Evolutionary conservation across 2,797 vertebrate genomes (phyloP), one percentile per base, ranked within the genome.

Genomic region (Pseudocheirus occidentalis): DNA sequence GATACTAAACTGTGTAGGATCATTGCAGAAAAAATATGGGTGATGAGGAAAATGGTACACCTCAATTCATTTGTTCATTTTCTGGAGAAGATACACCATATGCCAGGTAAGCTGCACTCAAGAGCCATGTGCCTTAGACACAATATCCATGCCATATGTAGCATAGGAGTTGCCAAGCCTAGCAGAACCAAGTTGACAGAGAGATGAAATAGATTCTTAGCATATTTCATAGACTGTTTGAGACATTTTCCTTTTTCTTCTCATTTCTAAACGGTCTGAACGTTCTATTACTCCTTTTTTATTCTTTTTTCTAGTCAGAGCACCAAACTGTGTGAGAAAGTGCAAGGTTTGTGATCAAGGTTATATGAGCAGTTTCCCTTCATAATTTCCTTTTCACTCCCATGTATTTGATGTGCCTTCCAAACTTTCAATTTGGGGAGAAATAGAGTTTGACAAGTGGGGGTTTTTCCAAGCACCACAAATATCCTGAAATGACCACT

Each of bases 151-250:
- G 58, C 34, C 93, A 0, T 0, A 29, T 90, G 93, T 59, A 62
- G 40, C 90, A 92, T 94, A 52, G 46, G 92, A 81, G 93, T 53
- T 66, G 66, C 87, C 66, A 92, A 34, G 21, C 57, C 46, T 46
- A 92, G 53, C 52, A 46, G 89, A 90, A 93, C 92, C 90, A 96
- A 93, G 95, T 94, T 28, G 92, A 62, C 10, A 55, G 90, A 9
- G 73, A 95, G 4, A 16, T 6, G 94, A 95, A 91, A 28, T 13
- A 92, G 27, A 94, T 94, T 53, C 18, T 81, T 66, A 93, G 54
- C n/a, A 5, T 87, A 93, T 95, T 94, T 97, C 90, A 40, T 73
- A 24, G 14, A 73, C 55, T 94, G 97, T 97, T 92, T 89, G 3
- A 95, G 96, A 94, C 10, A 0, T 0, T 0, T 52, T 40, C 66